Evolutionary conservation across 2,888 invertebrate genomes (phyloP).

Genomic region (Spialia ferax): DNA sequence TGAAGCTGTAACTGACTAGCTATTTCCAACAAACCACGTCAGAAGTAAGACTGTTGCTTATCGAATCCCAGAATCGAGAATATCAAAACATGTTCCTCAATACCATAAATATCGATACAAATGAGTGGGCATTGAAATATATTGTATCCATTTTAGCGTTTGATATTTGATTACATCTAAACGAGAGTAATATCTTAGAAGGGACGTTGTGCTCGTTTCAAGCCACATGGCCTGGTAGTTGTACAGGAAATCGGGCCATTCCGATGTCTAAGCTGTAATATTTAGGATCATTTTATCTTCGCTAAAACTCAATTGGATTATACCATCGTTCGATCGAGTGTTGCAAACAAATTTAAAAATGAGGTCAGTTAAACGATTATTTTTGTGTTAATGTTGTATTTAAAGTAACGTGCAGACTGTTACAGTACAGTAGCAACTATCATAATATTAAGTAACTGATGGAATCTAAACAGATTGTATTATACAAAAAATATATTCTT

Average conservation of each 20-base stretch:
- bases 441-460: too few relatives aligned
- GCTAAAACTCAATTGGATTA: slow-evolving; percentile 1
- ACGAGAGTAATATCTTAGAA: slow-evolving; percentile 24
- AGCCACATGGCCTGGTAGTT: slow-evolving; percentile 13
- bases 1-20: too few relatives aligned
- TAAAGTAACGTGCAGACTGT: not conserved
- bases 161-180: slow-evolving; percentile 25
- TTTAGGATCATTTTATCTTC: not conserved
- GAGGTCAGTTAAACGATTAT: not conserved
- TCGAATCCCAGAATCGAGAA: slow-evolving; percentile 10
- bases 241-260: slow-evolving; percentile 14
- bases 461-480: not conserved
- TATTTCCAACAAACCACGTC: too few relatives aligned
- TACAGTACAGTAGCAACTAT: not conserved
- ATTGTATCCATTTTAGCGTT: slow-evolving; percentile 19
- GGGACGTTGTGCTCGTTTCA: not conserved
- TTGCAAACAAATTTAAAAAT: not conserved
- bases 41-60: not conserved
- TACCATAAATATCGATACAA: slow-evolving; percentile 10
- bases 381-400: not conserved
- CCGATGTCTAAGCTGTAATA: not conserved
- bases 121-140: slow-evolving; percentile 21
- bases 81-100: slow-evolving; percentile 11
- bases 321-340: not conserved
- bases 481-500: not conserved